A percentile compares a stretch with the other conserved stretches of the same genome.
Conservation (phyloP, 2,888 invertebrate species). For the Capitulum mitella region DNA sequence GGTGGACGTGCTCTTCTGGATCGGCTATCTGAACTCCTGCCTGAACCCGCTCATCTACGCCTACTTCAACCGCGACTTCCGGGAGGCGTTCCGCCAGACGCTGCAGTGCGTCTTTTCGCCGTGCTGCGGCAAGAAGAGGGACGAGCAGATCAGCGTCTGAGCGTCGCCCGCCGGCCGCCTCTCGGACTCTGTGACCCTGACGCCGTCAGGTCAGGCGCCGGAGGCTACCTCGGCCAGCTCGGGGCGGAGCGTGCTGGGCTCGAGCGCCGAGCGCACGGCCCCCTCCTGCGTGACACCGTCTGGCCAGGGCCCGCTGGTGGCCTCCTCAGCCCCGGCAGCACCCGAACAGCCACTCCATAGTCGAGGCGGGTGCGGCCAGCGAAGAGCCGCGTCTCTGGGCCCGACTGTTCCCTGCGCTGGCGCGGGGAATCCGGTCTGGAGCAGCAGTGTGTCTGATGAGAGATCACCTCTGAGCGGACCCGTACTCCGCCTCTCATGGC, state of each 20-base stretch:
- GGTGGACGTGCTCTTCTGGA: conserved; percentile 56
- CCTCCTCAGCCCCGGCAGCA: no score
- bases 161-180: neutral
- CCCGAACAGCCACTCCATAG: no score
- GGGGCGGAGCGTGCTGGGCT: no score
- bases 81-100: conserved; percentile 44
- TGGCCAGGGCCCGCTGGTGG: no score
- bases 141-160: neutral
- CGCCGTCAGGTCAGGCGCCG: no score
- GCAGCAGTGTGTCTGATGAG: neutral
- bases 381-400: neutral
- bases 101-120: conserved; percentile 32
- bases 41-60: conserved; percentile 91
- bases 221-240: no score
- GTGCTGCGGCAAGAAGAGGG: conserved; percentile 21
- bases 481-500: neutral
- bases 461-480: neutral
- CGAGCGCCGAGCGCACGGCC: no score
- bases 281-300: no score
- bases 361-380: neutral
- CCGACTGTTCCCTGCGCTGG: neutral
- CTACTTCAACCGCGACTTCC: conserved; percentile 95
- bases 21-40: conserved; percentile 93
- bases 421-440: neutral
- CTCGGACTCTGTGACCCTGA: no score